Evolutionary conservation across 1,140 invertebrate genomes (phyloP).

Genomic region (Mylabris phalerata): DNA sequence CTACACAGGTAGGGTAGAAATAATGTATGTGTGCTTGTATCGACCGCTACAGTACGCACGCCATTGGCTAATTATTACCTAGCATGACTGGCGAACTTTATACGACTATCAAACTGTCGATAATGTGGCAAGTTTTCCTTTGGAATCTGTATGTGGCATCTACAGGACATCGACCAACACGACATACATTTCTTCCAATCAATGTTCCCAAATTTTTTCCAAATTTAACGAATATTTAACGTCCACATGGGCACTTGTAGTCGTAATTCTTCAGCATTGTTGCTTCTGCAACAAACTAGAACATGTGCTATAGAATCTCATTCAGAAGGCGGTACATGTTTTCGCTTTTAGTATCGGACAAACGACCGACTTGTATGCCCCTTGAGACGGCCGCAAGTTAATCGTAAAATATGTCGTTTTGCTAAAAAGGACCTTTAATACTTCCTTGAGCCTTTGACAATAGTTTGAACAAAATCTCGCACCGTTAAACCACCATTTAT

Average conservation of each 20-base stretch:
- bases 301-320: conserved; percentile 17
- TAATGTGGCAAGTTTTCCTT: conserved; percentile 12
- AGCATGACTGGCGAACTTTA: conserved; percentile 19
- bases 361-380: conserved; percentile 20
- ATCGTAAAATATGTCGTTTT: conserved; percentile 17
- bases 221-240: too few relatives aligned
- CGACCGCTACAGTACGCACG: conserved; percentile 18
- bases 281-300: conserved; percentile 17
- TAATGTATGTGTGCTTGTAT: conserved; percentile 12
- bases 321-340: conserved; percentile 15
- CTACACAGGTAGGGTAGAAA: conserved; percentile 15
- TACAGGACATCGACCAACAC: too few relatives aligned
- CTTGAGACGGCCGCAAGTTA: conserved; percentile 18
- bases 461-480: conserved; percentile 4
- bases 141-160: too few relatives aligned
- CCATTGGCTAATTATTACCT: conserved; percentile 35
- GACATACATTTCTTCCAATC: too few relatives aligned
- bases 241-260: too few relatives aligned
- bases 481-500: conserved; percentile 10
- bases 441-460: conserved; percentile 10
- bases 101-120: conserved; percentile 4
- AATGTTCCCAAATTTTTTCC: too few relatives aligned
- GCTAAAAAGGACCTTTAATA: conserved; percentile 15
- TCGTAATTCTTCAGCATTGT: not conserved
- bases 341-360: conserved; percentile 21